Evolutionary conservation across 2,888 invertebrate species (phyloP), one percentile per base, ranked within the genome.

Genomic region (Bugula neritina): DNA sequence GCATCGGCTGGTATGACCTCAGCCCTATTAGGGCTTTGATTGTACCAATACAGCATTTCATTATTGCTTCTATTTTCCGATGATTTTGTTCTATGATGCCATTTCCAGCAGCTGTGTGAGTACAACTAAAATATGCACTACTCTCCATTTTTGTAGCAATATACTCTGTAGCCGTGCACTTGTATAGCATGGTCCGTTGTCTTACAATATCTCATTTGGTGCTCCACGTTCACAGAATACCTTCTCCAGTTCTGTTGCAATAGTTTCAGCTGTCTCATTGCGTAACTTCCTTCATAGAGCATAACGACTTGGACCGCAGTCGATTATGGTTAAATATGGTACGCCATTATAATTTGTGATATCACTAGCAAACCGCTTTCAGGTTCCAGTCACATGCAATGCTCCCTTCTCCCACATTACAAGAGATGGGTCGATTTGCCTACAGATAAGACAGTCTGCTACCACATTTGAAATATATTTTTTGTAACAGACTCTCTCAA

Each of bases 41-140:
- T 57, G 23, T 57, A 57, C 57, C 57, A 57, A 57, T 17, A 57
- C 23, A 57, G 57, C 57, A 57, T 57, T 25, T 57, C 57, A 10
- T 57, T 21, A 5, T 23, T 25, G 25, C 23, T n/a, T 57, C 25
- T 17, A 57, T 57, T 5, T 21, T 57, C 23, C 57, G 5, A n/a
- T 57, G 23, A 25, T 57, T 5, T 5, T 25, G 13, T 57, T 57
- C 21, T 5, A 57, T 25, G 3, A 57, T 17, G 5, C 57, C 57
- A 25, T 57, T 57, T 57, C 57, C 57, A 23, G 23, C 13, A 25
- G 57, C 57, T 57, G 5, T 57, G 25, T 57, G 23, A 23, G 57
- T 25, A 57, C 57, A 57, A n/a, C 57, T 57, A n/a, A 57, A 57
- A 5, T n/a, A 25, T 57, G 57, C 57, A 23, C 21, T 5, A 57